Base-by-base conservation (phyloP, 1,140 invertebrate genomes). In the Dendrolimus punctatus region DNA sequence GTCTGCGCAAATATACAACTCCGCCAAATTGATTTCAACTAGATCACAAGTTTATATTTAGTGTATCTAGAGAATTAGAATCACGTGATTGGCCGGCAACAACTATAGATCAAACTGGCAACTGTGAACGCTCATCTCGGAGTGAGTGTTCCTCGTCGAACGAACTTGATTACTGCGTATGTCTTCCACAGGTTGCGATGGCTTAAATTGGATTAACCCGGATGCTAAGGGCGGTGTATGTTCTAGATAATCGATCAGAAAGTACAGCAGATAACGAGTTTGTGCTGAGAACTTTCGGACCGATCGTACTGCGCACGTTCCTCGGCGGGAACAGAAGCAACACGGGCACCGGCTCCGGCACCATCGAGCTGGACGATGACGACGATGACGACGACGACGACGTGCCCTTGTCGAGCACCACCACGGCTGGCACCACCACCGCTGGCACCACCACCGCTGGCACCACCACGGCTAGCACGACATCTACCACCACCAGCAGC, bases 211-310 rank as follows among this genome's bases (percentile, higher is more conserved):
- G 23, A 23, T 23, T 23, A 23, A 23, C 37, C 8, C 45, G 38
- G 50, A 10, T 44, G n/a, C 66, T 74, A 70, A 77, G 67, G 66
- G 57, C 59, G 66, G 64, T 67, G 54, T 80, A 69, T 83, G 77
- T 91, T 91, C 73, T 93, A 94, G 93, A 92, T 93, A 87, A 89
- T 94, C 87, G 92, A 94, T 89, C 87, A 91, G 78, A 93, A 92
- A 86, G 91, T 93, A 78, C 93, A 93, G 87, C 82, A 89, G 78
- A 90, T 94, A 73, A 90, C 91, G 58, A 88, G 91, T 67, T 91
- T 71, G 70, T 94, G 64, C 89, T 94, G 74, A 90, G 90, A 62
- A 83, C 90, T 38, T 85, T 94, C 67, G 93, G 93, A 7, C 91
- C 92, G 9, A 85, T 90, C 41, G 71, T 93, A 37, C 87, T 94